Base-by-base conservation (phyloP, 1,140 invertebrate species). In the Microplitis demolitor region DNA sequence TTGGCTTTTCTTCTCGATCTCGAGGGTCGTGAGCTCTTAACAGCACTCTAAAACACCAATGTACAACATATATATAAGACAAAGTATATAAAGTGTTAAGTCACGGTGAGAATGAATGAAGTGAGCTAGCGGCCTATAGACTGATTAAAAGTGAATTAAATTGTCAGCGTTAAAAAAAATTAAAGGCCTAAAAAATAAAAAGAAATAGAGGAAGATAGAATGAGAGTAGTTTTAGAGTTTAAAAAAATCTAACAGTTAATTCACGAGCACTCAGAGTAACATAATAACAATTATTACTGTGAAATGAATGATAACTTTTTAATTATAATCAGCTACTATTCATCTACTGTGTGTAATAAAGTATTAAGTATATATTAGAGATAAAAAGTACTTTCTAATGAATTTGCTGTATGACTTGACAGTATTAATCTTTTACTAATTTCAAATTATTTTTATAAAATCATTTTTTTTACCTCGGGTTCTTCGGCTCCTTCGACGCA, bases 1-100 rank as follows among this genome's bases (percentile, higher is more conserved):
- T 87, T 86, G 14, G 83, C 63, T 82, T 85, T 86, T 78, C 85
- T 80, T 64, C 85, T 80, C 34, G 79, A 81, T 66, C 85, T 84
- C 45, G 80, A 83, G 0, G 83, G 82, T 64, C 85, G 82, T 16
- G 76, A 68, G 61, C 79, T 84, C 74, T 85, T 83, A 0, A 77
- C 66, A 5, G 76, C 63, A 69, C 76, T 80, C 84, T 86, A 74
- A 2, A 73, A 79, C 58, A 74, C 11, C 39, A 33, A 66, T 9
- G 11, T 45, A 45, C 11, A 9, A 45, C 11, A 45, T 45, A 6
- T 45, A 11, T 45, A 11, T 11, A 45, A 45, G 6, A 45, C 39
- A 45, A 45, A 45, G 39, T 45, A 45, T 45, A 45, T 53, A 72
- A 61, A 66, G 58, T 16, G 31, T 67, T n/a, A 31, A 67, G 50